Percentiles rank a stretch among this genome's conserved stretches.
phyloP scores from a whole-genome alignment of 2,113 vertebrate species.

The Synchiropus splendidus region DNA sequence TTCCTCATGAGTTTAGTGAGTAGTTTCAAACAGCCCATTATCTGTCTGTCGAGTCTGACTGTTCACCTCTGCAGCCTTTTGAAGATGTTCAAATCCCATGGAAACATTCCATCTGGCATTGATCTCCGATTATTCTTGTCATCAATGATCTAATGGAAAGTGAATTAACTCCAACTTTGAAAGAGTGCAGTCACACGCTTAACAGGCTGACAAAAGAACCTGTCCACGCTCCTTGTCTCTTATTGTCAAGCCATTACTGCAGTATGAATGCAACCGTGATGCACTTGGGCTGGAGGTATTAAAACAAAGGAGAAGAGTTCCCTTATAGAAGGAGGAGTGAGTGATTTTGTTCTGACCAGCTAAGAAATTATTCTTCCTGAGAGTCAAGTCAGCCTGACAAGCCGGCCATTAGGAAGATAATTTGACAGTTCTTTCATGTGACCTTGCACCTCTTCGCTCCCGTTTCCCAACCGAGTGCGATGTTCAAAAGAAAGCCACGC shows the following conservation, averaged over 20 bases:
- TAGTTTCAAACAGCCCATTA: too few species aligned
- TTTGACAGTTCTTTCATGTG: conserved; percentile 50
- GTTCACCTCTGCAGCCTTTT: too few species aligned
- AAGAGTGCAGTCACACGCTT: conserved; percentile 37
- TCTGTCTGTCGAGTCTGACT: too few species aligned
- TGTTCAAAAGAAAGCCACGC: conserved; percentile 23
- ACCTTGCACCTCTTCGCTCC: conserved; percentile 48
- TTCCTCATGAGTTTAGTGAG: too few species aligned
- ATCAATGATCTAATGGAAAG: conserved; percentile 19
- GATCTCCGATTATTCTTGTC: too few species aligned
- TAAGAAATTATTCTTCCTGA: conserved; percentile 2
- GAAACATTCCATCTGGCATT: too few species aligned
- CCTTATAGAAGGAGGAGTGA: too few species aligned
- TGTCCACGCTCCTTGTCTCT: conserved; percentile 5
- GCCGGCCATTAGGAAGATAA: conserved; percentile 58
- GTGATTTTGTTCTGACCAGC: too few species aligned
- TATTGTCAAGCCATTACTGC: conserved; percentile 40
- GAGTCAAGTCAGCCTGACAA: conserved; percentile 48
- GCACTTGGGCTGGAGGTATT: conserved; percentile 35
- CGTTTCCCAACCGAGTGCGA: conserved; percentile 28
- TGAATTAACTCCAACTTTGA: conserved; percentile 36
- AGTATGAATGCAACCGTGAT: conserved; percentile 42
- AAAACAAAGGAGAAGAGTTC: conserved; percentile 28
- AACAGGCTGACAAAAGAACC: conserved; percentile 49
- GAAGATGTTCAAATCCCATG: too few species aligned